Evolutionary conservation across 2,113 vertebrate species (phyloP), one percentile per base, ranked within the genome.

Genomic region (Rhynchomys soricoides): DNA sequence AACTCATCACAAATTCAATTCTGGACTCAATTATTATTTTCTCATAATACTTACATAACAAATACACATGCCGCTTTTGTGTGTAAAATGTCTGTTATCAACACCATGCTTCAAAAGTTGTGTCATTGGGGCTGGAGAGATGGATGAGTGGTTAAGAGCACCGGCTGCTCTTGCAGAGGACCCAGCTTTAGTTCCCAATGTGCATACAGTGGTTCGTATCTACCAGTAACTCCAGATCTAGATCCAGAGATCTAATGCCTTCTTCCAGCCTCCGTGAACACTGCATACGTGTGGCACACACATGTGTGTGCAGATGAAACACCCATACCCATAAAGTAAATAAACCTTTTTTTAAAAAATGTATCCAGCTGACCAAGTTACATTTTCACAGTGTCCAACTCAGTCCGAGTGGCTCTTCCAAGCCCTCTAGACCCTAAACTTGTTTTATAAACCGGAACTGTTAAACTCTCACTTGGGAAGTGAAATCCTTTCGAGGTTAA

Each of bases 21-120:
- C 91, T 91, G 45, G 34, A 21, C 66, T 94, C 68, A 79, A 50
- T 6, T 55, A 59, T 19, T 79, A 83, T 71, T 26, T 57, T 50
- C 86, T 92, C 68, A 11, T 45, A 74, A 86, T 0, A 19, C 64
- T 78, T 83, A 50, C 2, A 79, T 50, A 88, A 34, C 50, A 52
- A 9, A 91, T 79, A 96, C 94, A 78, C 93, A 74, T 93, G 50
- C 62, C 90, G 91, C 90, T 86, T 78, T 95, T 82, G 79, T 19
- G 95, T 89, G 94, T 96, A 98, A 98, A 97, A 93, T 59, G 95
- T 90, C 95, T 96, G 97, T 97, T 98, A 34, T 88, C 96, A 97
- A 91, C 88, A 86, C 92, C 45, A 0, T 64, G 9, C 95, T 96
- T 97, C 94, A 91, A 89, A 95, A 85, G 7, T 52, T 90, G 74